These are phyloP conservation scores for Trochalopteron elliotii DNA, from an alignment of 2,113 vertebrate genomes.

Conservation along the genomic window DNA sequence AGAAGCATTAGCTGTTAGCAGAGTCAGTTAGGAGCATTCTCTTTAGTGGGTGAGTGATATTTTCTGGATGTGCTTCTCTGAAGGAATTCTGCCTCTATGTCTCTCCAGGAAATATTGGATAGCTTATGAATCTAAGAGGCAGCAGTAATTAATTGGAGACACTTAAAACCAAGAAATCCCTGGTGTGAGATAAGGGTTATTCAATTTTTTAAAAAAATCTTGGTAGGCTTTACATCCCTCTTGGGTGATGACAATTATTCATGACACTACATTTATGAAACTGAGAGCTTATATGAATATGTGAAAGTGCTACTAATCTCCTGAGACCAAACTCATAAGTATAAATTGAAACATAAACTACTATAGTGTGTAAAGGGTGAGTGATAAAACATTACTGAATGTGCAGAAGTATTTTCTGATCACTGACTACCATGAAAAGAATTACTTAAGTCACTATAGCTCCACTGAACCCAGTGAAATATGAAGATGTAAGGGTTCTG, in stretches of 20 bases:
- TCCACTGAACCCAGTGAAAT: not conserved
- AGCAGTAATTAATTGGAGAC: slow-evolving; percentile 58
- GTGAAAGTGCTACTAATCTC: not conserved
- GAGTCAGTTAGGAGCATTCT: not conserved
- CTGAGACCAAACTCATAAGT: not conserved
- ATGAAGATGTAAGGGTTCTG: not conserved
- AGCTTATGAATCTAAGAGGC: slow-evolving; percentile 11
- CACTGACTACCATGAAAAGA: not conserved
- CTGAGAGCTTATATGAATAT: not conserved
- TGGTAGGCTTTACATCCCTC: not conserved
- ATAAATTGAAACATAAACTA: not conserved
- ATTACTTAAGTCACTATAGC: not conserved
- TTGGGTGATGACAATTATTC: not conserved
- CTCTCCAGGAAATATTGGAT: slow-evolving; percentile 15
- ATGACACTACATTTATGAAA: not conserved
- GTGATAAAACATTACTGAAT: not conserved
- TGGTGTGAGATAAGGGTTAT: slow-evolving; percentile 35
- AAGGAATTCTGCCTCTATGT: not conserved
- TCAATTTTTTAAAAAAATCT: not conserved
- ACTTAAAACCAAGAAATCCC: slow-evolving; percentile 19
- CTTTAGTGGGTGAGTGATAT: not conserved
- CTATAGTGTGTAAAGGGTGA: not conserved
- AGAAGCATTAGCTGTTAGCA: not conserved
- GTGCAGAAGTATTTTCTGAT: not conserved
- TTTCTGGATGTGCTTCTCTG: slow-evolving; percentile 13